Percentiles rank a stretch among this genome's conserved stretches.
Conservation (phyloP, 2,113 vertebrate genomes). For the Semnopithecus entellus region DNA sequence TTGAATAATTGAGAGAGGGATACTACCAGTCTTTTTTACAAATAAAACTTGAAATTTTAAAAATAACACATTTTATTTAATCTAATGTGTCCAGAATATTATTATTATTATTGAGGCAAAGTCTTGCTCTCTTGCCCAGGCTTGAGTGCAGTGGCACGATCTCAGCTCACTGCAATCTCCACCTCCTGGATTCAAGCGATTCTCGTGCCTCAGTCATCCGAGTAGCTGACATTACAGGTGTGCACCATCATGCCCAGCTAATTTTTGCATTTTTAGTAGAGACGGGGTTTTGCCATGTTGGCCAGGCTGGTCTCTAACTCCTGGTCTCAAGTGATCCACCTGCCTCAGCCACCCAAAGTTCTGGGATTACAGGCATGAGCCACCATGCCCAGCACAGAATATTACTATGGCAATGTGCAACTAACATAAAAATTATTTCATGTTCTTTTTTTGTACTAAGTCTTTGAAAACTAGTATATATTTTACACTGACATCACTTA, state of each 20-base stretch:
- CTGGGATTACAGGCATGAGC: not conserved
- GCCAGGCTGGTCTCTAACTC: not conserved
- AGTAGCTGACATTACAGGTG: too few species aligned
- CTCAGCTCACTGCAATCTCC: too few species aligned
- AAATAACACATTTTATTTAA: not conserved
- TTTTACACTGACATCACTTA: not conserved
- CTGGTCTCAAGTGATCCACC: not conserved
- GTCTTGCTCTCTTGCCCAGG: not conserved
- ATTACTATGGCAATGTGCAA: not conserved
- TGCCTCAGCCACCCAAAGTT: not conserved
- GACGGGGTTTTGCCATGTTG: not conserved
- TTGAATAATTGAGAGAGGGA: not conserved
- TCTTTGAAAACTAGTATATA: not conserved
- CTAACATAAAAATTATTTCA: not conserved
- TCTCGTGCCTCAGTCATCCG: too few species aligned
- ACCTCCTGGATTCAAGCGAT: too few species aligned
- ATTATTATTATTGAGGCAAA: too few species aligned
- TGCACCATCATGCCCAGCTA: too few species aligned
- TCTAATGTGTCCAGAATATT: not conserved
- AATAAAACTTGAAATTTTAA: not conserved
- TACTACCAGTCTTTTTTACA: not conserved
- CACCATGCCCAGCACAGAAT: not conserved
- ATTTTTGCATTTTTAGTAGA: too few species aligned
- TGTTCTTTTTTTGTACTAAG: not conserved
- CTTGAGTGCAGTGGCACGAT: not conserved